These are phyloP conservation scores for Onychomys arenicola DNA, from an alignment of 2,797 vertebrate species.

Conservation along the genomic window DNA sequence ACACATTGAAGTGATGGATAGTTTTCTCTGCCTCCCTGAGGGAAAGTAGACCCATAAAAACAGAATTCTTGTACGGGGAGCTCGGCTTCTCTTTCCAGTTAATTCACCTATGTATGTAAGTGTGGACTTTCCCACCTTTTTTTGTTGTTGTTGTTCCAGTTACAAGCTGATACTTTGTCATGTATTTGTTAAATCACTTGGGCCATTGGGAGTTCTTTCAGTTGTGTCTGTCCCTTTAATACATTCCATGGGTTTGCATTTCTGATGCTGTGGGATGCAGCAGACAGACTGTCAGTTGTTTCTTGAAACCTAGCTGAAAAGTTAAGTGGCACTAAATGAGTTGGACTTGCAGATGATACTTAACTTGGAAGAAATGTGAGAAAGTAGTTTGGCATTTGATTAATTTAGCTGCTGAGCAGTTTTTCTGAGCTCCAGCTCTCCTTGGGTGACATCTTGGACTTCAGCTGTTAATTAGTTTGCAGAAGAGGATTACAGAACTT, in stretches of 20 bases:
- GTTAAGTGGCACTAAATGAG: conserved; percentile 11
- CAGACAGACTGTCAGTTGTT: not conserved
- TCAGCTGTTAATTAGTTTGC: not conserved
- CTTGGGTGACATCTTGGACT: not conserved
- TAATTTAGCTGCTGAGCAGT: not conserved
- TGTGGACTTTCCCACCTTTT: not conserved
- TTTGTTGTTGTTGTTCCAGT: conserved; percentile 1
- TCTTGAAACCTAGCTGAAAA: conserved; percentile 35
- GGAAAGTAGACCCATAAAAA: not conserved
- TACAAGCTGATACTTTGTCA: not conserved
- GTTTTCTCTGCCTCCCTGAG: not conserved
- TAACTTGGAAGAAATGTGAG: not conserved
- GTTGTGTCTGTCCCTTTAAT: not conserved
- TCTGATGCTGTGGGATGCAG: not conserved
- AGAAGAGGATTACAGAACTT: not conserved
- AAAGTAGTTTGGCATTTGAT: conserved; percentile 19
- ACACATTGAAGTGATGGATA: not conserved
- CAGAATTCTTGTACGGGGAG: conserved; percentile 3
- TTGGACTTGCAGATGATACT: not conserved
- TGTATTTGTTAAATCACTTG: not conserved
- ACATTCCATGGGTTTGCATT: not conserved
- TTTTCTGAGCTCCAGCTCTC: not conserved
- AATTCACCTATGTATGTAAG: not conserved
- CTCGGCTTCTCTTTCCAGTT: not conserved
- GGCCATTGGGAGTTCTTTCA: not conserved